Conservation (phyloP, 2,797 vertebrate genomes). For the Chromis chromis region DNA sequence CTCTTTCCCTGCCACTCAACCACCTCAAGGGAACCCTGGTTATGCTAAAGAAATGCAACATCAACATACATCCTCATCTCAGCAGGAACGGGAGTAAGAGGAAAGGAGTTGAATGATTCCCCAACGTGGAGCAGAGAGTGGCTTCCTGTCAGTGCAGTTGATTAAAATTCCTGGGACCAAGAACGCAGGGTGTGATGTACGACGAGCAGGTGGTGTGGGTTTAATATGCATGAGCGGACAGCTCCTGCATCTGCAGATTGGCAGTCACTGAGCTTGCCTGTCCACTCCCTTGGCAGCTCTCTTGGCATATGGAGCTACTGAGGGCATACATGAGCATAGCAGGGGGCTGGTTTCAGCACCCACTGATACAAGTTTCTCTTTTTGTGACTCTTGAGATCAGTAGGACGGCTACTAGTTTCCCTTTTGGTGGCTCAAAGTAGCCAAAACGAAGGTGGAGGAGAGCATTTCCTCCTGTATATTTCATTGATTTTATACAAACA, state of each 20-base stretch:
- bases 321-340: slow-evolving; percentile 71
- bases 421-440: slow-evolving; percentile 41
- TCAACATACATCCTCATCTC: slow-evolving; percentile 54
- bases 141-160: slow-evolving; percentile 76
- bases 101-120: slow-evolving; percentile 67
- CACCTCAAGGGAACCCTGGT: slow-evolving; percentile 30
- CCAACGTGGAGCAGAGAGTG: slow-evolving; percentile 61
- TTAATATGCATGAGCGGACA: slow-evolving; percentile 83
- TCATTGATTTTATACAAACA: slow-evolving; percentile 75
- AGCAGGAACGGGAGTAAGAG: slow-evolving; percentile 20
- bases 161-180: slow-evolving; percentile 80
- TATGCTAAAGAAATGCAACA: slow-evolving; percentile 53
- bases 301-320: slow-evolving; percentile 74
- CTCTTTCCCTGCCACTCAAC: slow-evolving; percentile 29
- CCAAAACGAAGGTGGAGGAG: slow-evolving; percentile 46
- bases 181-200: slow-evolving; percentile 82
- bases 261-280: slow-evolving; percentile 78
- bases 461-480: slow-evolving; percentile 48
- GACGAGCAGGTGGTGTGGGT: slow-evolving; percentile 80
- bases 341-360: slow-evolving; percentile 54
- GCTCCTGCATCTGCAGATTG: slow-evolving; percentile 81
- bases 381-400: slow-evolving; percentile 53
- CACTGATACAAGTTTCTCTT: slow-evolving; percentile 54
- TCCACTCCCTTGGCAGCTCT: slow-evolving; percentile 74
- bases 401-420: slow-evolving; percentile 10